Conservation (phyloP, 2,888 invertebrate genomes). For the Meta bourneti region DNA sequence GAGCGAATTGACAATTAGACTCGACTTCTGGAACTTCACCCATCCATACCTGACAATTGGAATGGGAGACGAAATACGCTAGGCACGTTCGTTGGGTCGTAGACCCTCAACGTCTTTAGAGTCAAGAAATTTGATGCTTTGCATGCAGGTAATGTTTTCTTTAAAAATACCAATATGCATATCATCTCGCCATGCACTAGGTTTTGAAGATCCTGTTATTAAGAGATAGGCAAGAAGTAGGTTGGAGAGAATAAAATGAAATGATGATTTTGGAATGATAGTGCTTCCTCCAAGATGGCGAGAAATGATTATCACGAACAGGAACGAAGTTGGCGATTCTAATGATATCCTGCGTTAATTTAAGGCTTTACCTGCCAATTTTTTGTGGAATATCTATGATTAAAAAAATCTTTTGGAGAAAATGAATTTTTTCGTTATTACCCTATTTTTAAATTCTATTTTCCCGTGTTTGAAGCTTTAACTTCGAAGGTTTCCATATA, state of each 20-base stretch:
- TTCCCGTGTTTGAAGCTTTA: too few relatives aligned
- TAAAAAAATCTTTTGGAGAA: not conserved
- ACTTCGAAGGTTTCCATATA: too few relatives aligned
- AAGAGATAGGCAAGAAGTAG: not conserved
- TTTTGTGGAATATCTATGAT: not conserved
- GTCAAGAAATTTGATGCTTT: not conserved
- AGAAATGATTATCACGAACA: slow-evolving; percentile 18
- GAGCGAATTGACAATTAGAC: not conserved
- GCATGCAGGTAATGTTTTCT: not conserved
- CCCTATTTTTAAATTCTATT: too few relatives aligned
- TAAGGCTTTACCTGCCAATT: not conserved
- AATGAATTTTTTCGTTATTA: too few relatives aligned
- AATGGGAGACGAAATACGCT: not conserved
- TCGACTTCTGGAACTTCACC: not conserved
- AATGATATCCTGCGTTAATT: not conserved
- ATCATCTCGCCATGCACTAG: not conserved
- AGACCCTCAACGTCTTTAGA: not conserved
- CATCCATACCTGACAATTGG: not conserved
- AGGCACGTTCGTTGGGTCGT: not conserved
- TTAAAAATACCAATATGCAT: not conserved
- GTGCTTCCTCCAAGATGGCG: not conserved
- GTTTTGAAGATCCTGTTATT: not conserved
- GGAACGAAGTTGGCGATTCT: not conserved
- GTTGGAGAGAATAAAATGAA: not conserved
- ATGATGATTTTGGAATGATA: slow-evolving; percentile 1